Evolutionary conservation across 2,888 invertebrate species (phyloP), one percentile per base, ranked within the genome.

Genomic region (Trichogramma dendrolimi): DNA sequence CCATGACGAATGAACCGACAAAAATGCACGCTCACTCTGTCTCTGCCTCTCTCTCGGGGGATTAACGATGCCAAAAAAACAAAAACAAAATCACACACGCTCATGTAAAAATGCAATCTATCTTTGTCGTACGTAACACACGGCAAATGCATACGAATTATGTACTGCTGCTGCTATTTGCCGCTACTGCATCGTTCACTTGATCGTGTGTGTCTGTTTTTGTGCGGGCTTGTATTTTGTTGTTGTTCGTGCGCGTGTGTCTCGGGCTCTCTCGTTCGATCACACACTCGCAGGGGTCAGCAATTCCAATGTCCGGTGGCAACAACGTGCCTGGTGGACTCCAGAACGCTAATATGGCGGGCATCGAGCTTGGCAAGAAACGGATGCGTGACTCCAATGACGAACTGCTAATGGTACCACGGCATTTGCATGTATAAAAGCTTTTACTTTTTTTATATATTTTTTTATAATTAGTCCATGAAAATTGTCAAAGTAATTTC

Each of bases 351-450:
- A 85, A 86, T 83, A 84, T 82, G 83, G 83, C 85, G 78, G 81
- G 84, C 86, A 86, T 90, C 87, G 91, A 92, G 87, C 86, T 89
- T 84, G 92, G 92, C 89, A 94, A 94, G 91, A 94, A 94, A 89
- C 92, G 94, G 86, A 90, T 93, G 86, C 90, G 87, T 80, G 88
- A 89, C 83, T 86, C 86, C 83, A 88, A 88, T 85, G 90, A 90
- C 84, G 91, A 91, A 85, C 86, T 91, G 86, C 87, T 94, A 90
- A 93, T 95, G 94, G 94, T 95, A 94, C 91, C 89, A 83, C 79
- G 75, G 79, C 80, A 78, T 80, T 73, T 78, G 79, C 79, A 78
- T 79, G 79, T 69, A 72, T 72, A 78, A 78, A 27, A 27, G 27
- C 27, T 27, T 27, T 27, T 27, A 27, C 77, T 76, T 77, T 71